Percentiles rank a stretch among this genome's conserved stretches.
Conservation (phyloP, 2,888 invertebrate species). For the Alsophila aescularia region DNA sequence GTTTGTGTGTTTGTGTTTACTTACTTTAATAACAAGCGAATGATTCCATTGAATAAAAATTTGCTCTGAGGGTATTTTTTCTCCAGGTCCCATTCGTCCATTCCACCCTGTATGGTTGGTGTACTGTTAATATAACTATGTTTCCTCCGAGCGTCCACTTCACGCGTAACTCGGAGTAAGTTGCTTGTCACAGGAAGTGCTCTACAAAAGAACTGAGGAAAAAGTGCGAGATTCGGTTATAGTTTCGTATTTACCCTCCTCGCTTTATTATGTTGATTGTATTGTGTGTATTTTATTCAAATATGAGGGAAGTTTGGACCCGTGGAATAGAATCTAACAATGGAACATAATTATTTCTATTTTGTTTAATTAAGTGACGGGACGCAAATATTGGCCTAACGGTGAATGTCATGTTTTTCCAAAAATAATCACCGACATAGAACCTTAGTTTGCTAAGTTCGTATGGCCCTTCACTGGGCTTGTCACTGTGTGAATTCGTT, state of each 20-base stretch:
- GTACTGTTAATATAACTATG: constrained; percentile 1
- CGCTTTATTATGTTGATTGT: constrained; percentile 20
- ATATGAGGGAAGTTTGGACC: neutral
- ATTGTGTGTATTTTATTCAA: constrained; percentile 5
- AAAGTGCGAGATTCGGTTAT: constrained; percentile 30
- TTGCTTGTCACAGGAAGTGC: constrained; percentile 26
- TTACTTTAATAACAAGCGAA: too few species aligned
- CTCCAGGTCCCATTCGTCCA: too few species aligned
- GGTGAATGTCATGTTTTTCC: too few species aligned
- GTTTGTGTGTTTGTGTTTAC: too few species aligned
- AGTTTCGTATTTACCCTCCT: constrained; percentile 25
- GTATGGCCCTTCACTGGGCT: too few species aligned
- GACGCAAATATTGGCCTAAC: too few species aligned
- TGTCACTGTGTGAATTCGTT: too few species aligned
- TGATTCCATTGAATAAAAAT: too few species aligned
- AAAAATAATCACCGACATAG: too few species aligned
- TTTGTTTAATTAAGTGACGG: neutral
- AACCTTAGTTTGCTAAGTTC: too few species aligned
- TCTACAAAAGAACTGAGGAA: constrained; percentile 30
- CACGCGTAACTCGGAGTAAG: constrained; percentile 17
- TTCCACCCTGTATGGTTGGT: too few species aligned
- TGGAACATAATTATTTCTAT: neutral
- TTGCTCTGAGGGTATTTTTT: too few species aligned
- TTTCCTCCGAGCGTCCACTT: constrained; percentile 17
- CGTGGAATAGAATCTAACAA: neutral